Evolutionary conservation across 1,140 invertebrate species (phyloP), one percentile per base, ranked within the genome.

Genomic region (Pygmarrhopalites habei): DNA sequence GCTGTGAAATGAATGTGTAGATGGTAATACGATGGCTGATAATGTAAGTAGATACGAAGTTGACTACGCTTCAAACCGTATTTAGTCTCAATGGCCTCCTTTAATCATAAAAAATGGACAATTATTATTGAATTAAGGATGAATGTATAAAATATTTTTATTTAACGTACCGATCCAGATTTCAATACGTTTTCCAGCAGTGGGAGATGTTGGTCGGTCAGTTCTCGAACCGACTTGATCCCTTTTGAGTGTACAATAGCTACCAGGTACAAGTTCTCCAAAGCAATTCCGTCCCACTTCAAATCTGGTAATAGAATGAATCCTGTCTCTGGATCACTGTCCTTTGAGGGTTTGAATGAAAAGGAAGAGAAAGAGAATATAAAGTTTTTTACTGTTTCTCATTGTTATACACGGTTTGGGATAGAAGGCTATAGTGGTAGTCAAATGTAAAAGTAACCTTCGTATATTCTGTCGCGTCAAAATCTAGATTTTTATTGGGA

Each of bases 1-100:
- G 86, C 84, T n/a, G 87, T 90, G 72, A 96, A 93, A 77, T 98
- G 95, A 2, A 98, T 82, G 74, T 98, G 95, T 10, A 98, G 78
- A 78, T 98, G 93, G 78, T 96, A 97, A 77, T 93, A 98, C 0
- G 92, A 92, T 4, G 95, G 95, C 73, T 94, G 93, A 77, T 98
- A 98, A 75, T 98, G 95, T 2, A 98, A 76, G 76, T 92, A 98
- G 64, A 88, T 82, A 51, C 92, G 82, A 21, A 97, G 74, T 73
- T 92, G 85, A 51, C 81, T 82, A 28, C 77, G 73, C 23, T 81
- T 75, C 5, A 97, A 62, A 4, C 83, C 82, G 76, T 89, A 98
- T 70, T 90, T 90, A 28, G 92, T 81, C 55, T 79, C 72, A 47
- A 98, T 91, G 10, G 83, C 84, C 74, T 82, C 79, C 82, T 89